Percentiles rank a stretch among this genome's conserved stretches.
These are phyloP conservation scores for Sthenelais limicola DNA, from an alignment of 2,888 invertebrate genomes.

Conservation along the genomic window DNA sequence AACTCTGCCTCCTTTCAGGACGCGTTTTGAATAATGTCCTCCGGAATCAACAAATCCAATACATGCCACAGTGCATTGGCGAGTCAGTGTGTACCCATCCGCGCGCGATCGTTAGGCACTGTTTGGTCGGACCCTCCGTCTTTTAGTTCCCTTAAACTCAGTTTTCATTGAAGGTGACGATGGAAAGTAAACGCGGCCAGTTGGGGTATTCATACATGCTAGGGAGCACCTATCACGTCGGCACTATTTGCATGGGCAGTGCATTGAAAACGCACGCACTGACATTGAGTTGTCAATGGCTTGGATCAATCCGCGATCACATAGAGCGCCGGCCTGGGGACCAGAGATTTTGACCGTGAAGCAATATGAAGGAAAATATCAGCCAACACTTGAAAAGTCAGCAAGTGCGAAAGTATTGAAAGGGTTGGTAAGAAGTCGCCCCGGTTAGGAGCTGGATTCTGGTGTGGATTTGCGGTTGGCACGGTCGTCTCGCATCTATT, in stretches of 20 bases:
- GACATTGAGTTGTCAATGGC: constrained; percentile 29
- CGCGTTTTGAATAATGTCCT: background rate
- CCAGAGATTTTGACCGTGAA: background rate
- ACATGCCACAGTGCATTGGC: background rate
- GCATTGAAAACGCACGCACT: constrained; percentile 23
- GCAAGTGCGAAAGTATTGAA: constrained; percentile 12
- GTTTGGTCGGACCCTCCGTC: constrained; percentile 23
- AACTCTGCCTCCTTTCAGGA: constrained; percentile 1
- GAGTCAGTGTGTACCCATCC: background rate
- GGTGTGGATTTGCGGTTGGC: constrained; percentile 7
- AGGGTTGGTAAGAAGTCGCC: constrained; percentile 4
- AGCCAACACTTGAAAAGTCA: constrained; percentile 15
- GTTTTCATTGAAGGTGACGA: background rate
- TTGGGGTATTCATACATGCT: constrained; percentile 2
- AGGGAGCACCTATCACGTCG: constrained; percentile 19
- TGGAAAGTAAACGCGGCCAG: constrained; percentile 27
- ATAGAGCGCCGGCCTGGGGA: constrained; percentile 10
- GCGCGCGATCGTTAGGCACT: constrained; percentile 30
- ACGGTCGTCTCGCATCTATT: constrained; percentile 1
- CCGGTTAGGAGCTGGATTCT: constrained; percentile 21
- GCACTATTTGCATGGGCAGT: constrained; percentile 25
- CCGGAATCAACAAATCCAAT: constrained; percentile 29
- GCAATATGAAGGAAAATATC: background rate
- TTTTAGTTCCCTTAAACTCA: constrained; percentile 30
- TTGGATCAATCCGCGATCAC: constrained; percentile 34